Evolutionary conservation across 2,113 vertebrate species (phyloP).

Genomic region (Charina bottae): DNA sequence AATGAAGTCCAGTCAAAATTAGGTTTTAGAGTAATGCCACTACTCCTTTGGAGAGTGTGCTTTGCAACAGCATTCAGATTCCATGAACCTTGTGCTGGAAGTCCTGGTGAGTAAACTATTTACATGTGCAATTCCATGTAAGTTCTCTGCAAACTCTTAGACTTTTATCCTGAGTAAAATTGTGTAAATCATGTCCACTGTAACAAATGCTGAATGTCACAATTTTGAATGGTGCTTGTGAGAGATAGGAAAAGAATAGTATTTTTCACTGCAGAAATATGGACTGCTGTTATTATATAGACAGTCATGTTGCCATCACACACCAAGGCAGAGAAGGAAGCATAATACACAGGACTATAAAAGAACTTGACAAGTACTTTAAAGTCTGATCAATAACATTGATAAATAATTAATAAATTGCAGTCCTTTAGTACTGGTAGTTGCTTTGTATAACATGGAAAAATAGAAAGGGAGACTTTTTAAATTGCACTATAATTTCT

Average conservation of each 20-base stretch:
- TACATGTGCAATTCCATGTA: not conserved
- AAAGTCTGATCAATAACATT: not conserved
- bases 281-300: not conserved
- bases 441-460: not conserved
- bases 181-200: not conserved
- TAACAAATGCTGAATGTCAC: not conserved
- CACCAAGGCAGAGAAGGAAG: not conserved
- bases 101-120: not conserved
- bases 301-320: not conserved
- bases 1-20: not conserved
- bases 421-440: not conserved
- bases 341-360: not conserved
- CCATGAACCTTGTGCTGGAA: not conserved
- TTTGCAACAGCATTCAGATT: not conserved
- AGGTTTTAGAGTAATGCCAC: not conserved
- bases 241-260: not conserved
- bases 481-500: not conserved
- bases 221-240: not conserved
- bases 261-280: not conserved
- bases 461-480: not conserved
- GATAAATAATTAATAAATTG: too few relatives aligned
- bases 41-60: not conserved
- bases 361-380: not conserved
- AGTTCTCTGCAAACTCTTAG: not conserved
- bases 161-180: not conserved